These are phyloP conservation scores for Bostrychus sinensis DNA, from an alignment of 2,113 vertebrate species.

Conservation along the genomic window DNA sequence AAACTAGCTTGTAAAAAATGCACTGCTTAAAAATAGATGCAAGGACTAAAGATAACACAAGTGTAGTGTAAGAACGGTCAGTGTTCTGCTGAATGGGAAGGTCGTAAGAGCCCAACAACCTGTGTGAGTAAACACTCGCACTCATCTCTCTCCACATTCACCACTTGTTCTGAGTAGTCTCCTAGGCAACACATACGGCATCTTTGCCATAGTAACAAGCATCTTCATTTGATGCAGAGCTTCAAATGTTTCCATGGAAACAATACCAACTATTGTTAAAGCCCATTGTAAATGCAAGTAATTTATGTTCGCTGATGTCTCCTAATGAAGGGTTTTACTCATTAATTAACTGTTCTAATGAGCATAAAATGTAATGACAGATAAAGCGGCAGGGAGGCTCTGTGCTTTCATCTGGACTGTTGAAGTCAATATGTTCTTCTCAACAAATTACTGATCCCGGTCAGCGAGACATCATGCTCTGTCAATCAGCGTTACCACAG, in stretches of 20 bases:
- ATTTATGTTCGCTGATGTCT: neutral
- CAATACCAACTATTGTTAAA: conserved; percentile 39
- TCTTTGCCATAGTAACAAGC: conserved; percentile 71
- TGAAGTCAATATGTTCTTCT: neutral
- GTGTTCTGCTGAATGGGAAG: neutral
- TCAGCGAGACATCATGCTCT: neutral
- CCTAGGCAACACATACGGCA: conserved; percentile 62
- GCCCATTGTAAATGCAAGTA: neutral
- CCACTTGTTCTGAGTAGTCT: conserved; percentile 51
- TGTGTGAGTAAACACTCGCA: conserved; percentile 47
- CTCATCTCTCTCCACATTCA: conserved; percentile 15
- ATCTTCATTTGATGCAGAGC: conserved; percentile 47
- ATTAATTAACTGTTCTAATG: too few relatives aligned
- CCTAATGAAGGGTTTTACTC: neutral
- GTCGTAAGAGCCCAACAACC: conserved; percentile 26
- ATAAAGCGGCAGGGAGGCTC: neutral
- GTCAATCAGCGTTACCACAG: conserved; percentile 42
- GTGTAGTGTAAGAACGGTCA: too few relatives aligned
- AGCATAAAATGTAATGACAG: neutral
- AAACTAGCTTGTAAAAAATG: too few relatives aligned
- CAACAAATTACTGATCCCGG: neutral
- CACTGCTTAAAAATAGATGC: too few relatives aligned
- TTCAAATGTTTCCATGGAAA: conserved; percentile 75
- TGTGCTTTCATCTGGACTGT: neutral
- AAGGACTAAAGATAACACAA: too few relatives aligned